A percentile compares a stretch with the other conserved stretches of the same genome.
Evolutionary conservation across 2,113 vertebrate species (phyloP).

Genomic region (Peromyscus maniculatus): DNA sequence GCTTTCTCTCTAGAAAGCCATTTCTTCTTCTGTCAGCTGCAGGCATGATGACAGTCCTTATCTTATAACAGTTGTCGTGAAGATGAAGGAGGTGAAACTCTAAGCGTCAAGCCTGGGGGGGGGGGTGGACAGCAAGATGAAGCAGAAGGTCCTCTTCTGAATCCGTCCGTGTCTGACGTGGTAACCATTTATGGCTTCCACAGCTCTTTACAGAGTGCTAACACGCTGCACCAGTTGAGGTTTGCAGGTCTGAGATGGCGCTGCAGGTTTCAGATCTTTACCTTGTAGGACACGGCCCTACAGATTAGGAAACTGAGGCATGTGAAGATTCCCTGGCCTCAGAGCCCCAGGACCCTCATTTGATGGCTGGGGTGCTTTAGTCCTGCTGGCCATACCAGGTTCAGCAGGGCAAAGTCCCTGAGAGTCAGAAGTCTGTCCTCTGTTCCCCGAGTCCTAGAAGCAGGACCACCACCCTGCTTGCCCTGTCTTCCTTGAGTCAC

Average conservation of each 20-base stretch:
- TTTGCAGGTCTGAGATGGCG: neutral
- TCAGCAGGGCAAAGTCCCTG: neutral
- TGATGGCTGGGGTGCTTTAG: accelerated
- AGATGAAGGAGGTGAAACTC: neutral
- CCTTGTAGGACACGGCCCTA: neutral
- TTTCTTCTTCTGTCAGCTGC: neutral
- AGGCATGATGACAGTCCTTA: neutral
- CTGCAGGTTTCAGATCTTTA: neutral
- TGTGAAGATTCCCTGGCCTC: neutral
- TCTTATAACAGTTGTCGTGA: neutral
- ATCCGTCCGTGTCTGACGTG: neutral
- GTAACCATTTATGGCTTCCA: neutral
- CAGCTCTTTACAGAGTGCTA: neutral
- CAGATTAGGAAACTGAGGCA: neutral
- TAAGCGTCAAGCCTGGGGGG: neutral
- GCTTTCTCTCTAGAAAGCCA: conserved; percentile 11
- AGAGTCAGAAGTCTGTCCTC: neutral
- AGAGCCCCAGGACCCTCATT: neutral
- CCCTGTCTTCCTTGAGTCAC: neutral
- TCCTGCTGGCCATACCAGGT: neutral
- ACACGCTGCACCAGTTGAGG: neutral
- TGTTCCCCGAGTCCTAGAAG: conserved; percentile 22
- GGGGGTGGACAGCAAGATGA: neutral
- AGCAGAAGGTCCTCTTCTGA: neutral
- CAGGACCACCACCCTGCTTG: neutral